phyloP scores from a whole-genome alignment of 2,888 invertebrate genomes.

The Pseudanteris insignis region DNA sequence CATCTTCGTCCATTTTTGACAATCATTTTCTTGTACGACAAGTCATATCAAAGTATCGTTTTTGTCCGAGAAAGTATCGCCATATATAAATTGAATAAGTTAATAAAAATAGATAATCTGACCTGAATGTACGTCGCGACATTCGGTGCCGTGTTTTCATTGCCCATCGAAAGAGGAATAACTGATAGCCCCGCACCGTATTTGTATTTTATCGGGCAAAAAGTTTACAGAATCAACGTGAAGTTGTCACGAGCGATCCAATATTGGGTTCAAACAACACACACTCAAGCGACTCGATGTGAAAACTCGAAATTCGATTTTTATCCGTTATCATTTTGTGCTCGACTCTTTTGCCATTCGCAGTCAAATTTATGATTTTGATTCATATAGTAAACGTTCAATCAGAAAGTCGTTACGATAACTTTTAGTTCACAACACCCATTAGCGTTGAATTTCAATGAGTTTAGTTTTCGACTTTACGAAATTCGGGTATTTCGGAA shows the following conservation, averaged over 20 bases:
- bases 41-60: constrained; percentile 33
- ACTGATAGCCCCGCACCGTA: constrained; percentile 58
- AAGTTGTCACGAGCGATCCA: constrained; percentile 1
- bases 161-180: constrained; percentile 54
- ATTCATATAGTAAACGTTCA: constrained; percentile 25
- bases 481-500: too few species aligned
- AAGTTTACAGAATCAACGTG: constrained; percentile 1
- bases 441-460: constrained; percentile 46
- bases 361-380: too few species aligned
- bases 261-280: neutral
- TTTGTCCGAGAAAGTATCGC: constrained; percentile 40
- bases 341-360: too few species aligned
- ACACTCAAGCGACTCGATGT: neutral
- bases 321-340: too few species aligned
- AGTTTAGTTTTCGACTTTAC: constrained; percentile 42
- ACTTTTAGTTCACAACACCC: constrained; percentile 39
- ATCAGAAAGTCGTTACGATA: constrained; percentile 42
- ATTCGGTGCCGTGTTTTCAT: constrained; percentile 38
- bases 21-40: constrained; percentile 37
- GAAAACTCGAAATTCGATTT: too few species aligned
- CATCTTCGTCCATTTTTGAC: constrained; percentile 39
- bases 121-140: constrained; percentile 18
- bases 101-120: constrained; percentile 30
- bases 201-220: constrained; percentile 36
- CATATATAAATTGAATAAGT: constrained; percentile 29